Evolutionary conservation across 2,888 invertebrate genomes (phyloP).

Genomic region (Zhuqinia jingwanae): DNA sequence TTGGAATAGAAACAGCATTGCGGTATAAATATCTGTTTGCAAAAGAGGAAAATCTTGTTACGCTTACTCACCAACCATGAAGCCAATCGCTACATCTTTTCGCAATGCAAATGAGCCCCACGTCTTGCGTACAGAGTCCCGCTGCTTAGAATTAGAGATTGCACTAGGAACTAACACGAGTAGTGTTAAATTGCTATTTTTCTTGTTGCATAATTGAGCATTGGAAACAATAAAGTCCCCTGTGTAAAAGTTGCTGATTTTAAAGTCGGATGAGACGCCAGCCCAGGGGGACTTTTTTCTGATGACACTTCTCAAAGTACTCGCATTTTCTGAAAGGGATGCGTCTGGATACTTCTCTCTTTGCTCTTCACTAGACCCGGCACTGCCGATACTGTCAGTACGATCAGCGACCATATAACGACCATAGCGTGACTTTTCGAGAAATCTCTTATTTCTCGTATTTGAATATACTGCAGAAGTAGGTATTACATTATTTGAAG

Average conservation of each 20-base stretch:
- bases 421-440: neutral
- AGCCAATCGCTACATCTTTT: constrained; percentile 65
- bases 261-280: constrained; percentile 36
- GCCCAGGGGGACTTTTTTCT: constrained; percentile 2
- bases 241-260: constrained; percentile 59
- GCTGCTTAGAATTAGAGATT: constrained; percentile 60
- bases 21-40: neutral
- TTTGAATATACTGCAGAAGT: neutral
- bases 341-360: neutral
- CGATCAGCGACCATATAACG: no score
- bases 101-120: constrained; percentile 68
- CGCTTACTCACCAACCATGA: constrained; percentile 65
- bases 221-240: constrained; percentile 63
- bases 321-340: neutral
- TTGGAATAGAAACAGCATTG: neutral
- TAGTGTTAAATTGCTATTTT: constrained; percentile 53
- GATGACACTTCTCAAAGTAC: neutral
- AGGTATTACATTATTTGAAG: no score
- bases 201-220: constrained; percentile 55
- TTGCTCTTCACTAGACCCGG: neutral
- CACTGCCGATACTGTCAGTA: neutral
- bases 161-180: constrained; percentile 71
- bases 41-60: neutral
- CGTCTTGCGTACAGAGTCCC: constrained; percentile 66
- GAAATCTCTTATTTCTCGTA: constrained; percentile 27